Percentiles rank a stretch among this genome's conserved stretches.
phyloP scores from a whole-genome alignment of 2,888 invertebrate species.

The Coecobrya sp. region DNA sequence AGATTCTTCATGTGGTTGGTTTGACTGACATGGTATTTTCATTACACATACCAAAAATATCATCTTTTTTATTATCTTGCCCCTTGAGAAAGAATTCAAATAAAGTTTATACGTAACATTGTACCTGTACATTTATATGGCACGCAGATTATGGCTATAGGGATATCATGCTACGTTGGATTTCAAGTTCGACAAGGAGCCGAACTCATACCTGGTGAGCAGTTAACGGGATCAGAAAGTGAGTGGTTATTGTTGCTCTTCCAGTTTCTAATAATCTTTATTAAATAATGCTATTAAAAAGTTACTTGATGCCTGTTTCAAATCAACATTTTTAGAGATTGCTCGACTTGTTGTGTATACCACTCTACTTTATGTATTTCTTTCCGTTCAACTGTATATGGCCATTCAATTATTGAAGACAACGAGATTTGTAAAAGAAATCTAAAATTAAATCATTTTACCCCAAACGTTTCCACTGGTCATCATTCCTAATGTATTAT shows the following conservation, averaged over 20 bases:
- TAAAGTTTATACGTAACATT: neutral
- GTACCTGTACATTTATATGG: neutral
- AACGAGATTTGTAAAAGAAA: slow-evolving; percentile 75
- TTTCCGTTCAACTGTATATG: slow-evolving; percentile 82
- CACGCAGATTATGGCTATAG: slow-evolving; percentile 67
- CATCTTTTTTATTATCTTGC: neutral
- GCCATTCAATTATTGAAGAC: slow-evolving; percentile 76
- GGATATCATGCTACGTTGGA: slow-evolving; percentile 73
- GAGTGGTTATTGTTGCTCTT: too few species aligned
- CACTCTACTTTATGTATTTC: slow-evolving; percentile 77
- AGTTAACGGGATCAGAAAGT: slow-evolving; percentile 80
- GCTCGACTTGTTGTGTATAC: slow-evolving; percentile 79
- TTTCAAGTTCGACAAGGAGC: slow-evolving; percentile 78
- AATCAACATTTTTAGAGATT: slow-evolving; percentile 69
- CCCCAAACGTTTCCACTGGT: neutral
- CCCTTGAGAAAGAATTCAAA: too few species aligned
- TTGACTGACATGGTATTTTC: slow-evolving; percentile 62
- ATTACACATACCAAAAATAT: neutral
- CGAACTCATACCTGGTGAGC: slow-evolving; percentile 75
- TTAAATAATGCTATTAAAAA: too few species aligned
- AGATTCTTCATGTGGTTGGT: slow-evolving; percentile 68
- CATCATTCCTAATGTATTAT: too few species aligned
- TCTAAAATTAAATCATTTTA: neutral
- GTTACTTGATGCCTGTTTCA: too few species aligned
- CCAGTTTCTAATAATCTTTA: too few species aligned